A percentile compares a stretch with the other conserved stretches of the same genome.
phyloP scores from a whole-genome alignment of 1,140 invertebrate species.

The Macrocentrus cingulum region DNA sequence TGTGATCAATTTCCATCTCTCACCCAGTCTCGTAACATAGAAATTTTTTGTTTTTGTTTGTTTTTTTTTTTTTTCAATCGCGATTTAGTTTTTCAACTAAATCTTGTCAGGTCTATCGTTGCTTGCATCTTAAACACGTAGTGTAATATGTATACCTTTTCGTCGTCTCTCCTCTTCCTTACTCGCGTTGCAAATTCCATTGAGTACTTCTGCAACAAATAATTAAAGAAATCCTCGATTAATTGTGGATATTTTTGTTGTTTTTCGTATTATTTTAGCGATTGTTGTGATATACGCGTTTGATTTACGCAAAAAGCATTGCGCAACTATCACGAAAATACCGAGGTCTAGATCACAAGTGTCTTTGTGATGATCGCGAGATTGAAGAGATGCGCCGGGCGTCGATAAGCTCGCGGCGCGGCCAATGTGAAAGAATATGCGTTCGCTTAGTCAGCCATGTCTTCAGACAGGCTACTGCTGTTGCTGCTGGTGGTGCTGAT shows the following conservation, averaged over 20 bases:
- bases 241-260: background rate
- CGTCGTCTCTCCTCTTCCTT: constrained; percentile 79
- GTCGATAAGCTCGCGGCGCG: background rate
- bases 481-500: background rate
- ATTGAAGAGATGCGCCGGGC: no score
- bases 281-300: background rate
- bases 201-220: constrained; percentile 78
- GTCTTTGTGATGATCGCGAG: no score
- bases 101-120: background rate
- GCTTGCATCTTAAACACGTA: background rate
- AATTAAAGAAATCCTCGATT: constrained; percentile 27
- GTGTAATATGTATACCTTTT: constrained; percentile 66
- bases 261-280: no score
- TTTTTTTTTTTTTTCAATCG: background rate
- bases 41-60: constrained; percentile 2
- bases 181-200: constrained; percentile 73
- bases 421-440: background rate
- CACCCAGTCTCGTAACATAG: constrained; percentile 76
- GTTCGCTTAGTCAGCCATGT: constrained; percentile 3
- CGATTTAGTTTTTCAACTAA: background rate
- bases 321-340: constrained; percentile 52
- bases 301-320: constrained; percentile 47
- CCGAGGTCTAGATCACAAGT: constrained; percentile 17
- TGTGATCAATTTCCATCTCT: constrained; percentile 69
- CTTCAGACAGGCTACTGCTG: background rate